These are phyloP conservation scores for Hanleya hanleyi DNA, from an alignment of 2,888 invertebrate genomes.

Conservation along the genomic window DNA sequence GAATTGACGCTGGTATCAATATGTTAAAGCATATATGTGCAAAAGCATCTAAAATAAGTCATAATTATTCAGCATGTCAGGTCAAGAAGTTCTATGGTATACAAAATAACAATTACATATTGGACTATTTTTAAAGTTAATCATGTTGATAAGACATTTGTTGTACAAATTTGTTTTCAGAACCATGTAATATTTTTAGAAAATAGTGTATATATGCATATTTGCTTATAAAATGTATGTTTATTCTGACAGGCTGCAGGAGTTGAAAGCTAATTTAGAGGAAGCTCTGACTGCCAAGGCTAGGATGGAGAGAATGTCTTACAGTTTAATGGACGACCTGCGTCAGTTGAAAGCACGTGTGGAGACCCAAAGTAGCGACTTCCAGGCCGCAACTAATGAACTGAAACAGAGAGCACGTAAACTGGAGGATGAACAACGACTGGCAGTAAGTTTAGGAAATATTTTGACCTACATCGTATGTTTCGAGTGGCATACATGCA, in stretches of 20 bases:
- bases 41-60: too few relatives aligned
- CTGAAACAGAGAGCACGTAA: conserved; percentile 61
- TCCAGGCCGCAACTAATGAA: conserved; percentile 59
- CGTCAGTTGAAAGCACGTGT: conserved; percentile 59
- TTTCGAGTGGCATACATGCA: too few relatives aligned
- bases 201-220: too few relatives aligned
- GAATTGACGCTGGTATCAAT: too few relatives aligned
- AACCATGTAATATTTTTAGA: too few relatives aligned
- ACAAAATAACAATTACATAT: too few relatives aligned
- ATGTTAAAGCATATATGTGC: too few relatives aligned
- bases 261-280: conserved; percentile 54
- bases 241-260: conserved; percentile 49
- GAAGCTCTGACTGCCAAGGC: conserved; percentile 63
- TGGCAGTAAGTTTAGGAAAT: conserved; percentile 60
- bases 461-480: too few relatives aligned
- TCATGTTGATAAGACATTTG: too few relatives aligned
- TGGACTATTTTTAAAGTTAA: too few relatives aligned
- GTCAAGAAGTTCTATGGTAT: too few relatives aligned
- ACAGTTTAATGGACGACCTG: conserved; percentile 65
- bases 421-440: conserved; percentile 70
- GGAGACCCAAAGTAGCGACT: conserved; percentile 64
- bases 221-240: not conserved
- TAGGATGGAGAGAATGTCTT: conserved; percentile 63
- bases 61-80: too few relatives aligned
- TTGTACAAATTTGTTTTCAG: not conserved